A percentile compares a stretch with the other conserved stretches of the same genome.
phyloP scores from a whole-genome alignment of 2,797 vertebrate species.

The Takifugu rubripes region DNA sequence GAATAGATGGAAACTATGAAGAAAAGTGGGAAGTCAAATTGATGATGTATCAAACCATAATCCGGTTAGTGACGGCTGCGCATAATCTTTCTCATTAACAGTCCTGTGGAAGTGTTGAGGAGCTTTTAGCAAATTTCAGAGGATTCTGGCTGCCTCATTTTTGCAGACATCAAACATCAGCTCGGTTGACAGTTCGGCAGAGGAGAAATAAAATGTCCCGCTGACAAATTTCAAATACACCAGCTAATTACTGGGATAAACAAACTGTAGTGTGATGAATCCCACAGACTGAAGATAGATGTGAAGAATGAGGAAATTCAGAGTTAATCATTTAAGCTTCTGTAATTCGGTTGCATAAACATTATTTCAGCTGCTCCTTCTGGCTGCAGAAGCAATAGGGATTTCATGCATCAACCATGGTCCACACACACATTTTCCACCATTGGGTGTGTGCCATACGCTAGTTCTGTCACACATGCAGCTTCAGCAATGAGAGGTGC shows the following conservation, averaged over 20 bases:
- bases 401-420: too few relatives aligned
- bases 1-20: slow-evolving; percentile 12
- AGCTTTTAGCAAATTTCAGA: slow-evolving; percentile 20
- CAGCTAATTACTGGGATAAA: slow-evolving; percentile 48
- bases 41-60: slow-evolving; percentile 59
- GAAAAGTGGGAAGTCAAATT: slow-evolving; percentile 13
- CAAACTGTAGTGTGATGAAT: slow-evolving; percentile 24
- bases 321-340: too few relatives aligned
- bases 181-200: slow-evolving; percentile 46
- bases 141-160: slow-evolving; percentile 51
- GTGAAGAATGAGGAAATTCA: too few relatives aligned
- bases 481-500: too few relatives aligned
- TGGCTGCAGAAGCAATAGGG: too few relatives aligned
- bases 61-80: slow-evolving; percentile 63
- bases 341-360: too few relatives aligned
- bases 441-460: too few relatives aligned
- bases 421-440: too few relatives aligned
- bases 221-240: slow-evolving; percentile 29
- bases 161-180: slow-evolving; percentile 41
- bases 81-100: slow-evolving; percentile 71
- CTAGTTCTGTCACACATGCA: too few relatives aligned
- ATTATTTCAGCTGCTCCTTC: too few relatives aligned
- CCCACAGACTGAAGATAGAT: too few relatives aligned
- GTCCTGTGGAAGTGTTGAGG: slow-evolving; percentile 46
- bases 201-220: background rate